Evolutionary conservation across 2,797 vertebrate species (phyloP).

Genomic region (Neomorphus geoffroyi): DNA sequence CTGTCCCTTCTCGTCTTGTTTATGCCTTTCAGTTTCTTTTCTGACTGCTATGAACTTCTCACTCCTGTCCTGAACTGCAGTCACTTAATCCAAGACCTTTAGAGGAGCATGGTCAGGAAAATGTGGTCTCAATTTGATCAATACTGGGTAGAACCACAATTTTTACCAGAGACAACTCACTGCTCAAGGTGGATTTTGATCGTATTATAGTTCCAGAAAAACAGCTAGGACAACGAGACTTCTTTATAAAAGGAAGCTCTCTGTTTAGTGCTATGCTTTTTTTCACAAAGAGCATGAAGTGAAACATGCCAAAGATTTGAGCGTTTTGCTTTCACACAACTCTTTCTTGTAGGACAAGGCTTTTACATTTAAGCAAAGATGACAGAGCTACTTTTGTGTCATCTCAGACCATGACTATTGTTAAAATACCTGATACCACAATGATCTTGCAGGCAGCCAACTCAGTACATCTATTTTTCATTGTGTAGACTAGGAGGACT

Average conservation of each 20-base stretch:
- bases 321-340: neutral
- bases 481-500: neutral
- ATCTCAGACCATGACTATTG: neutral
- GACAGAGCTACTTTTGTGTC: neutral
- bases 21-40: neutral
- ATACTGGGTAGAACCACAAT: neutral
- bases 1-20: neutral
- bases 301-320: neutral
- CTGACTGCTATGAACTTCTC: neutral
- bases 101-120: neutral
- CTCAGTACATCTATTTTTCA: neutral
- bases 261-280: rapidly evolving
- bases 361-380: no score
- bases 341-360: no score
- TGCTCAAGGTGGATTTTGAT: neutral
- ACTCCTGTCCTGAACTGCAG: neutral
- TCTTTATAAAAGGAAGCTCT: neutral
- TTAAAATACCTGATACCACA: neutral
- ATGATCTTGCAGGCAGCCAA: neutral
- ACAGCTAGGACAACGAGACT: neutral
- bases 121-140: neutral
- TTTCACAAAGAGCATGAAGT: neutral
- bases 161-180: neutral
- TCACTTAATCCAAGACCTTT: neutral
- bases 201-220: neutral